Base-by-base conservation (phyloP, 1,140 invertebrate genomes). In the Dendroctonus ponderosae region DNA sequence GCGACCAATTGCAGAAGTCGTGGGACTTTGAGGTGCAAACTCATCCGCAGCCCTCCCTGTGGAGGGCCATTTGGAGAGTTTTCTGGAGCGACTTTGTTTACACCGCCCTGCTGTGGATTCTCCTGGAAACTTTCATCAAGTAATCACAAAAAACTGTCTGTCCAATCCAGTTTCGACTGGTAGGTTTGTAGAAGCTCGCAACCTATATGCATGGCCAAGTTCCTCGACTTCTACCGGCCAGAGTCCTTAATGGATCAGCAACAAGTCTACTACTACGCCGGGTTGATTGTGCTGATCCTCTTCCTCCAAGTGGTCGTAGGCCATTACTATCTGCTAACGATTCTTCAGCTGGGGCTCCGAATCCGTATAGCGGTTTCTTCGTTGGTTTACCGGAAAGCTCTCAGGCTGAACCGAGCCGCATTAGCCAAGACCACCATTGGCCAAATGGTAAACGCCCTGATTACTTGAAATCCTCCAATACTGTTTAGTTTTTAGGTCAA, bases 321-420 rank as follows among this genome's bases (percentile, higher is more conserved):
- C 68, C 91, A 96, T 81, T 86, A 88, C 5, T 90, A 88, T 73
- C 89, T 94, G 81, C 86, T 94, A 77, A 85, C 82, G 56, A 81
- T 74, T 6, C 74, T 89, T 37, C 83, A 89, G 73, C 82, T 87
- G 74, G 91, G 91, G 40, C 90, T 94, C 87, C 89, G 91, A 78
- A 85, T 92, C 66, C 83, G 91, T 63, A 83, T 94, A 41, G 88
- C 90, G 2, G 88, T 87, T 76, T 90, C 87, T 71, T 89, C 90
- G 0, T 80, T 94, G 43, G 87, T 94, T 68, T 94, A 93, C 78
- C 85, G 90, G 75, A 94, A 94, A 82, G 86, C 82, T 5, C 73
- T 88, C 49, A 80, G 78, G 69, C 72, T 88, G 0, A 85, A 83
- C 6, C 82, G 81, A 66, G 83, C 81, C 8, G 87, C 90, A 9